These are phyloP conservation scores for Megastigmus dorsalis DNA, from an alignment of 2,888 invertebrate genomes.

Conservation along the genomic window DNA sequence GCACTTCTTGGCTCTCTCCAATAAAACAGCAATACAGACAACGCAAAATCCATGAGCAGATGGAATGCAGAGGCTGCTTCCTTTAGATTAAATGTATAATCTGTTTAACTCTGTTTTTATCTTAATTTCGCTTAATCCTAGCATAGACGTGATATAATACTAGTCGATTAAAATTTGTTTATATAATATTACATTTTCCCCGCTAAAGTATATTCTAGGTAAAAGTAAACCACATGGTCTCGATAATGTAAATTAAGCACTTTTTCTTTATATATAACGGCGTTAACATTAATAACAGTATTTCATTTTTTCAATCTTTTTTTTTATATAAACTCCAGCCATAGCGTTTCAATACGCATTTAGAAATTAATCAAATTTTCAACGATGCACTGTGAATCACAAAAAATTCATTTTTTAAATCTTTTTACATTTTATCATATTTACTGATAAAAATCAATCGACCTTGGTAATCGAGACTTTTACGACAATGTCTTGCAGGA, in stretches of 20 bases:
- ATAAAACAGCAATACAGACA: slow-evolving; percentile 15
- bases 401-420: slow-evolving; percentile 32
- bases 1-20: too few species aligned
- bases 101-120: slow-evolving; percentile 18
- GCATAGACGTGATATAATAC: slow-evolving; percentile 46
- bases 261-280: slow-evolving; percentile 46
- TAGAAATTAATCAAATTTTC: slow-evolving; percentile 46
- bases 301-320: slow-evolving; percentile 21
- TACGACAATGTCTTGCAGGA: slow-evolving; percentile 35
- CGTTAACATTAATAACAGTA: slow-evolving; percentile 52
- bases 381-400: slow-evolving; percentile 49
- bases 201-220: slow-evolving; percentile 44
- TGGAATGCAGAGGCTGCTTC: slow-evolving; percentile 5
- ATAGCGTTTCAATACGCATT: slow-evolving; percentile 36
- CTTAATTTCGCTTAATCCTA: slow-evolving; percentile 36
- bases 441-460: slow-evolving; percentile 54
- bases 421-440: slow-evolving; percentile 46
- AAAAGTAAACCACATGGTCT: slow-evolving; percentile 46
- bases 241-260: slow-evolving; percentile 51
- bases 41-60: slow-evolving; percentile 20
- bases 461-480: slow-evolving; percentile 58
- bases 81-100: slow-evolving; percentile 12
- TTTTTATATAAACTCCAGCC: slow-evolving; percentile 45
- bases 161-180: slow-evolving; percentile 48
- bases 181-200: slow-evolving; percentile 48